Conservation (phyloP, 2,113 vertebrate species). For the Tricholaema leucomelas region DNA sequence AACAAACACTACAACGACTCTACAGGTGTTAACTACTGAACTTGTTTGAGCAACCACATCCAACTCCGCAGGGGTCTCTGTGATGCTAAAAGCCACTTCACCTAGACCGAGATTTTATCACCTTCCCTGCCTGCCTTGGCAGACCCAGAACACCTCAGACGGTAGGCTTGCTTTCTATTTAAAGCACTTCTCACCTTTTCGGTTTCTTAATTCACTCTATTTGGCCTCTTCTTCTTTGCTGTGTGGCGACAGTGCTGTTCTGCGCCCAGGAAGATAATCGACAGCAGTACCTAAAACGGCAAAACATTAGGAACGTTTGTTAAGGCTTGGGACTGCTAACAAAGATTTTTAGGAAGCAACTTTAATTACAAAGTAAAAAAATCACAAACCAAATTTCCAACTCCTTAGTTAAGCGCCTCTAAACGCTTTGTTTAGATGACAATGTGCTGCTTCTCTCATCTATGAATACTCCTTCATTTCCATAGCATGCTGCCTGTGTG, state of each 20-base stretch:
- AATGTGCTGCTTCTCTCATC: accelerated
- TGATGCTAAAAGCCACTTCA: accelerated
- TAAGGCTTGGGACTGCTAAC: accelerated
- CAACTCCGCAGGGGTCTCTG: accelerated
- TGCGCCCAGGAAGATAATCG: not conserved
- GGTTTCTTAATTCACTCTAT: accelerated
- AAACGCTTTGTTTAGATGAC: accelerated
- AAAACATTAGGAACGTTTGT: accelerated
- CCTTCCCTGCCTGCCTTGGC: not conserved
- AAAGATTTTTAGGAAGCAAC: accelerated
- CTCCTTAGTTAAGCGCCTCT: accelerated
- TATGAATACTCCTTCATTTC: not conserved
- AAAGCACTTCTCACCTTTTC: not conserved
- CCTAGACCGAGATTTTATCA: not conserved
- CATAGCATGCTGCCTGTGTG: accelerated
- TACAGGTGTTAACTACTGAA: not conserved
- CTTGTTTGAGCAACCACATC: not conserved
- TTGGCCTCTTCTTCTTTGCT: accelerated
- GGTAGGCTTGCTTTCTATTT: not conserved
- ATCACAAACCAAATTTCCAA: not conserved
- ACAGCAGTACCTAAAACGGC: accelerated
- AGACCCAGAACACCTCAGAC: not conserved
- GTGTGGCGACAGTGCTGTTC: accelerated
- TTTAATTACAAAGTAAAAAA: not conserved
- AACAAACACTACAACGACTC: not conserved